phyloP scores from a whole-genome alignment of 2,888 invertebrate genomes.

The Phasia obesa region DNA sequence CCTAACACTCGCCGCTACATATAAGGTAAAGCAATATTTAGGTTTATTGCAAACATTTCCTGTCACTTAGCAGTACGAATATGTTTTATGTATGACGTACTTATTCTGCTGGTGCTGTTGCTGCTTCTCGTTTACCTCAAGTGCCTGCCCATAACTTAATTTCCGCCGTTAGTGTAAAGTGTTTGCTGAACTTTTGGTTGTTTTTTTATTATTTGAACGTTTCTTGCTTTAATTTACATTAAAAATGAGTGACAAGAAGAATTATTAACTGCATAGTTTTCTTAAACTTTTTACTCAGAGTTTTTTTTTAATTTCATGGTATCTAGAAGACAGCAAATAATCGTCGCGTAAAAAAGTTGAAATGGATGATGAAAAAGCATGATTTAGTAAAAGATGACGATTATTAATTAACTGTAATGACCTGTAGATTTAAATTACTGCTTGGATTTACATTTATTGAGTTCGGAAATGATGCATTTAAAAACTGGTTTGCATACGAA shows the following conservation, averaged over 20 bases:
- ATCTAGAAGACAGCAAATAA: neutral
- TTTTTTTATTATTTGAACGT: conserved; percentile 10
- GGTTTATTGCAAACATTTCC: conserved; percentile 64
- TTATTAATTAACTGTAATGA: conserved; percentile 50
- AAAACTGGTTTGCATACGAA: conserved; percentile 7
- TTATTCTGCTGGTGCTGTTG: neutral
- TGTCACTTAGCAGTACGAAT: conserved; percentile 49
- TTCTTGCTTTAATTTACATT: conserved; percentile 45
- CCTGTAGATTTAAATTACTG: conserved; percentile 16
- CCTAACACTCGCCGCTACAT: neutral
- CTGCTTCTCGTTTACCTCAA: conserved; percentile 29
- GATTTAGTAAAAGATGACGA: conserved; percentile 34
- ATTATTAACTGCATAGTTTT: conserved; percentile 59
- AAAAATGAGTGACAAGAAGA: conserved; percentile 45
- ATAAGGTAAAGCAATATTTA: conserved; percentile 39
- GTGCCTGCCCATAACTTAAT: conserved; percentile 59
- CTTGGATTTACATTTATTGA: conserved; percentile 47
- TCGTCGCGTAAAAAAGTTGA: neutral
- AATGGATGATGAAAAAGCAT: conserved; percentile 31
- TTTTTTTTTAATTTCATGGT: neutral
- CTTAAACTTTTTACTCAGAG: neutral
- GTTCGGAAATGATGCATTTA: conserved; percentile 46
- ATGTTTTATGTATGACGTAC: conserved; percentile 32
- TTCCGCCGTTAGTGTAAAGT: conserved; percentile 49
- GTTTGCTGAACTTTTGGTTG: conserved; percentile 40